Evolutionary conservation across 1,140 invertebrate genomes (phyloP).

Genomic region (Papilio helenus): DNA sequence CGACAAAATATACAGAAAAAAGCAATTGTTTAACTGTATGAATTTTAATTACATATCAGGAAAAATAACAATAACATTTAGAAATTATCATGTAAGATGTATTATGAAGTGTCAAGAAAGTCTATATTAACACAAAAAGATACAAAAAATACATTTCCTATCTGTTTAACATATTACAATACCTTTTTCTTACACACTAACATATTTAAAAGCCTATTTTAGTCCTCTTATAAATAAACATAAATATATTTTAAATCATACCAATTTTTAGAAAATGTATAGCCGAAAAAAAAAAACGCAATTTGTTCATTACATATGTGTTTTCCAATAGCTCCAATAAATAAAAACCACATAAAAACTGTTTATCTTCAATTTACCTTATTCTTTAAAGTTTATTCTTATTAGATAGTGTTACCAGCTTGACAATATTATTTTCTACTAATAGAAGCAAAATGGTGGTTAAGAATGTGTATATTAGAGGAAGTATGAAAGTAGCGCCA

Average conservation of each 20-base stretch:
- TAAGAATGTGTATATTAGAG: too few relatives aligned
- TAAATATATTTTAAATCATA: constrained; percentile 30
- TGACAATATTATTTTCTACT: background rate
- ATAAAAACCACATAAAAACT: background rate
- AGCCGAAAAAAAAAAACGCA: background rate
- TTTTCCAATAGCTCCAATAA: background rate
- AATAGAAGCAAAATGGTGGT: background rate
- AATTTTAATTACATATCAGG: background rate
- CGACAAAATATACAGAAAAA: constrained; percentile 40
- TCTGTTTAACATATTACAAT: constrained; percentile 49
- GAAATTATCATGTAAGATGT: too few relatives aligned
- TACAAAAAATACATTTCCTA: background rate
- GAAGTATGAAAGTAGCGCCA: too few relatives aligned
- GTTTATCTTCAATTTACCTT: background rate
- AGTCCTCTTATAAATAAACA: constrained; percentile 39
- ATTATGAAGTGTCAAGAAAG: too few relatives aligned
- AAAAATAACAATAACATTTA: background rate
- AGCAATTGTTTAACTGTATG: background rate
- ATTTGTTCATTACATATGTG: background rate
- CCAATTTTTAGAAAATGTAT: background rate
- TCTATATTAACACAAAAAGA: background rate
- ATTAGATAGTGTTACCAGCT: background rate
- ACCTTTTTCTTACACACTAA: constrained; percentile 1
- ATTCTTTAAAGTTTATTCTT: background rate
- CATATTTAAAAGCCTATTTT: background rate